A percentile compares a stretch with the other conserved stretches of the same genome.
Evolutionary conservation across 2,797 vertebrate genomes (phyloP).

Genomic region (Megalops cyprinoides): DNA sequence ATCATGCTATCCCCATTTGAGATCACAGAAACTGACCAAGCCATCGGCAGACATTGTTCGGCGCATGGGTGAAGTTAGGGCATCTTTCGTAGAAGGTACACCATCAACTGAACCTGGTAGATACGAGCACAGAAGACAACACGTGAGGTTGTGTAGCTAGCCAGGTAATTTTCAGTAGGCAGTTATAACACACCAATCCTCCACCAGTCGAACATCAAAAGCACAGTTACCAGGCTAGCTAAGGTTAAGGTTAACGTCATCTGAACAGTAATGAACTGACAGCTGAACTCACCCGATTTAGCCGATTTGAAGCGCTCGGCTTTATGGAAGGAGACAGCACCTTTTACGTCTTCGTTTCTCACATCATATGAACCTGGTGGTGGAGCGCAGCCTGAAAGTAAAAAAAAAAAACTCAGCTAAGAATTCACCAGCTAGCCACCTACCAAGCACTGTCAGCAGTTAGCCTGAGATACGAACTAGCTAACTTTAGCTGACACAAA

Average conservation of each 20-base stretch:
- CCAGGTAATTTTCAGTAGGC: not conserved
- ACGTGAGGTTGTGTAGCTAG: not conserved
- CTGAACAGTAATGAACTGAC: not conserved
- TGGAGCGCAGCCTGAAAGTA: conserved; percentile 73
- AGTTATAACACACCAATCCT: no score
- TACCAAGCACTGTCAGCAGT: no score
- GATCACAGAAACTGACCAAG: conserved; percentile 64
- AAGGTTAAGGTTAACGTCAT: not conserved
- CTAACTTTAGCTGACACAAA: no score
- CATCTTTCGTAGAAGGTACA: conserved; percentile 49
- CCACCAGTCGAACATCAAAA: no score
- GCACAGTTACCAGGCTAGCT: no score
- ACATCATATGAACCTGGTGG: conserved; percentile 74
- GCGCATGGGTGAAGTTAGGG: conserved; percentile 67
- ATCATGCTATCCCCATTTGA: not conserved
- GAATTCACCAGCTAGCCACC: not conserved
- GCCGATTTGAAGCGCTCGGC: conserved; percentile 69
- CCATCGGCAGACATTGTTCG: conserved; percentile 75
- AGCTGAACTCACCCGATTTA: conserved; percentile 69
- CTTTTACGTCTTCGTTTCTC: conserved; percentile 72
- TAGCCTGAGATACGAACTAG: not conserved
- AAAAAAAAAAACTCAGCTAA: not conserved
- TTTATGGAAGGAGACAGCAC: conserved; percentile 79
- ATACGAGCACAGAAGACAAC: not conserved
- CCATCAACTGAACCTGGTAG: conserved; percentile 40